Evolutionary conservation across 2,888 invertebrate genomes (phyloP).

Genomic region (Synanthedon andrenaeformis): DNA sequence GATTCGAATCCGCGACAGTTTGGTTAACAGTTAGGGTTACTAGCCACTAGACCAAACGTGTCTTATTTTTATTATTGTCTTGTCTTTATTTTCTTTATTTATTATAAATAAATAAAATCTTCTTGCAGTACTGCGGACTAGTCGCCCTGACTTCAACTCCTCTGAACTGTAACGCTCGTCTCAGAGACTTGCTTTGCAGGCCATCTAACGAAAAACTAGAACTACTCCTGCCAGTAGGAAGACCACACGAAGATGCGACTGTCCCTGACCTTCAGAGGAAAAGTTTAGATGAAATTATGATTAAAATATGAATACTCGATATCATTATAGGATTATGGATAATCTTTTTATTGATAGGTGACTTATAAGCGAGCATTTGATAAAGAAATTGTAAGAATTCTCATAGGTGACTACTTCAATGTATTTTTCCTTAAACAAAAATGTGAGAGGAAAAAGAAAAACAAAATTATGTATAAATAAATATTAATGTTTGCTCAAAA

Average conservation of each 20-base stretch:
- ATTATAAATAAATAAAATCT: too few species aligned
- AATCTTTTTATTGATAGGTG: too few species aligned
- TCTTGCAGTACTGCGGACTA: constrained; percentile 81
- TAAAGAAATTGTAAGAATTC: too few species aligned
- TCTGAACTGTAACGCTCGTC: constrained; percentile 87
- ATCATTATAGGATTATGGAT: background rate
- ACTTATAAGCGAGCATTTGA: too few species aligned
- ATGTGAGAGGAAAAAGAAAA: too few species aligned
- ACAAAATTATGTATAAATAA: background rate
- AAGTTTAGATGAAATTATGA: constrained; percentile 77
- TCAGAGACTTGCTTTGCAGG: constrained; percentile 79
- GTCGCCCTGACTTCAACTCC: constrained; percentile 91
- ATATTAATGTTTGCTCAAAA: background rate
- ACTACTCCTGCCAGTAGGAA: constrained; percentile 87
- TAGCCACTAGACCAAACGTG: too few species aligned
- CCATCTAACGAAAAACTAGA: constrained; percentile 85
- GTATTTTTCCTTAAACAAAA: too few species aligned
- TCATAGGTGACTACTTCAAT: too few species aligned
- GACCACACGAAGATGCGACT: constrained; percentile 79
- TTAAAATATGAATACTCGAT: constrained; percentile 52
- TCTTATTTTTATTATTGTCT: too few species aligned
- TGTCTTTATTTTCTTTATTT: too few species aligned
- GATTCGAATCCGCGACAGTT: too few species aligned
- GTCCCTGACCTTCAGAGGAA: constrained; percentile 85
- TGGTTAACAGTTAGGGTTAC: too few species aligned